Conservation (phyloP, 2,888 invertebrate genomes). For the Acrocyrtus sp. region DNA sequence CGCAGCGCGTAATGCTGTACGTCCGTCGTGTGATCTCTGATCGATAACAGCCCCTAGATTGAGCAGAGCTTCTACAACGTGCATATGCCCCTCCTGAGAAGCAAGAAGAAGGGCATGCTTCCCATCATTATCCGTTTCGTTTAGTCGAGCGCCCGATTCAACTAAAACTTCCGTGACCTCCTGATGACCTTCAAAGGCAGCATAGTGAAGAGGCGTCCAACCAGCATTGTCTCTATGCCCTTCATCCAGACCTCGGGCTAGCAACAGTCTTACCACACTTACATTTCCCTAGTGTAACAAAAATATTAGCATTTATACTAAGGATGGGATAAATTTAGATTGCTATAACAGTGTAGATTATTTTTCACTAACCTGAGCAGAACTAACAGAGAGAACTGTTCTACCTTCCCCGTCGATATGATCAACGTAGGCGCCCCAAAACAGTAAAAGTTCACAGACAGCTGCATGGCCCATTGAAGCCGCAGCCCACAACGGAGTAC, state of each 20-base stretch:
- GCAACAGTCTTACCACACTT: conserved; percentile 87
- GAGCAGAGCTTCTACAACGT: conserved; percentile 75
- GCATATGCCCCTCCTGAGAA: conserved; percentile 81
- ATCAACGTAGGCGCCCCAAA: conserved; percentile 97
- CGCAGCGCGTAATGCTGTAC: conserved; percentile 84
- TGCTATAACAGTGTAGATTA: conserved; percentile 4
- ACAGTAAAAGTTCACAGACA: conserved; percentile 85
- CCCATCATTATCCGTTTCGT: conserved; percentile 91
- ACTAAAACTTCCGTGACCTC: conserved; percentile 84
- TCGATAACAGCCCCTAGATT: conserved; percentile 83
- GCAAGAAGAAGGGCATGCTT: conserved; percentile 88
- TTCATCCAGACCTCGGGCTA: conserved; percentile 79
- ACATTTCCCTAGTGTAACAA: conserved; percentile 75
- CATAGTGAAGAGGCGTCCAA: conserved; percentile 97
- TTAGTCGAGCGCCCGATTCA: conserved; percentile 88
- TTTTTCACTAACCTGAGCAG: conserved; percentile 63
- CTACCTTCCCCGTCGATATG: conserved; percentile 94
- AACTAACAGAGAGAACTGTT: conserved; percentile 74
- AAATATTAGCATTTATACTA: too few relatives aligned
- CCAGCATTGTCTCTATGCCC: conserved; percentile 73
- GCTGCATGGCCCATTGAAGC: conserved; percentile 91
- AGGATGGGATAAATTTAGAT: too few relatives aligned
- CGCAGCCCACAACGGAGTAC: conserved; percentile 91
- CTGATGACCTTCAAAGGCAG: conserved; percentile 91
- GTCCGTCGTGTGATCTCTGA: conserved; percentile 89